Conservation (phyloP, 2,797 vertebrate species). For the Anomalospiza imberbis region DNA sequence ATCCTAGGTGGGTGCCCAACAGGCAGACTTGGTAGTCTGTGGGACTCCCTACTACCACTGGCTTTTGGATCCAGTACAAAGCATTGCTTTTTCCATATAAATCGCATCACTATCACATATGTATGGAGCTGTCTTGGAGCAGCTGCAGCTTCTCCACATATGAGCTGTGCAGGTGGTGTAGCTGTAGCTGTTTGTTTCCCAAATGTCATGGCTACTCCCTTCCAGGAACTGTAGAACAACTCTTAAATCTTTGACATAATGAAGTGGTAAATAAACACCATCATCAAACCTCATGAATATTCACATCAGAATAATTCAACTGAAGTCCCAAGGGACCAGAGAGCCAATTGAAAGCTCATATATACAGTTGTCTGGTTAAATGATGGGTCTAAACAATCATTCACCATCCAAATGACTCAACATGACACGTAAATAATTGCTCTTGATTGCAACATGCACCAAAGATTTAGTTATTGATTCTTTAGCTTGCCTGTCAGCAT, state of each 20-base stretch:
- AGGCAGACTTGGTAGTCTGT: not conserved
- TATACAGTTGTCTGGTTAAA: conserved; percentile 38
- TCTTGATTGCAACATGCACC: conserved; percentile 56
- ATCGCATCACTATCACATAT: not conserved
- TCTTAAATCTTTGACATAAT: conserved; percentile 60
- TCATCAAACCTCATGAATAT: conserved; percentile 66
- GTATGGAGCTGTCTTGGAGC: not conserved
- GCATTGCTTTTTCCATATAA: not conserved
- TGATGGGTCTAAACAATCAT: conserved; percentile 59
- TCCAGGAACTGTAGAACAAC: conserved; percentile 20
- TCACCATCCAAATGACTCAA: conserved; percentile 56
- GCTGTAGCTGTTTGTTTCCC: conserved; percentile 8
- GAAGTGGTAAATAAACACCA: conserved; percentile 61
- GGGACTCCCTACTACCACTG: not conserved
- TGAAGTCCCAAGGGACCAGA: not conserved
- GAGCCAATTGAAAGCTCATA: conserved; percentile 45
- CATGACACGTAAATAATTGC: conserved; percentile 64
- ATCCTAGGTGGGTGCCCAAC: not conserved
- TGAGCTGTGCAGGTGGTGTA: not conserved
- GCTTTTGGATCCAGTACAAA: not conserved
- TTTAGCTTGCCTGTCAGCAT: not conserved
- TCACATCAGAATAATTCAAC: conserved; percentile 58
- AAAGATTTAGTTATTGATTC: conserved; percentile 63
- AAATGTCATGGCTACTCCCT: conserved; percentile 8
- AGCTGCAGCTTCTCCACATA: not conserved